Evolutionary conservation across 2,888 invertebrate genomes (phyloP).

Genomic region (Coecobrya sp.): DNA sequence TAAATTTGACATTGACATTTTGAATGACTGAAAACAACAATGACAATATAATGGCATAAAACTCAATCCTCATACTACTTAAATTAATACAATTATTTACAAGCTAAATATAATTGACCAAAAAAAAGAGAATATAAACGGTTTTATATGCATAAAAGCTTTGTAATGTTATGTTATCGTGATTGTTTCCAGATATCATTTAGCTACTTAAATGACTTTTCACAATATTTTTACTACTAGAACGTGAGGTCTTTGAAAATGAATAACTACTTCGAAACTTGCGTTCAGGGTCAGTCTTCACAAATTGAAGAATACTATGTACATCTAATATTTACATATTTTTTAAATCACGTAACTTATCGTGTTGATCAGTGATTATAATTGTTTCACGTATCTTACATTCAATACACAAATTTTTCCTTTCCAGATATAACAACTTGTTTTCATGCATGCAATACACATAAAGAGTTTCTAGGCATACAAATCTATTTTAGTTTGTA

Average conservation of each 20-base stretch:
- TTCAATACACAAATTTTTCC: too few relatives aligned
- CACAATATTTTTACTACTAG: neutral
- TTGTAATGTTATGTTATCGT: neutral
- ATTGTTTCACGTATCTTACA: neutral
- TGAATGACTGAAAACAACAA: constrained; percentile 52
- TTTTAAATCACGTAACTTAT: neutral
- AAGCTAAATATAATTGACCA: constrained; percentile 13
- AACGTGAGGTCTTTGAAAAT: neutral
- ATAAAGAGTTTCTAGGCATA: too few relatives aligned
- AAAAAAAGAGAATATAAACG: constrained; percentile 31
- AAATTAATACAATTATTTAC: constrained; percentile 18
- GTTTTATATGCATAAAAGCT: neutral
- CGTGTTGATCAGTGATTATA: too few relatives aligned
- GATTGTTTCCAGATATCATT: neutral
- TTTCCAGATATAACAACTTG: neutral
- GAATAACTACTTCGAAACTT: constrained; percentile 16
- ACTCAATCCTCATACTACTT: neutral
- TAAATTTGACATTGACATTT: constrained; percentile 24
- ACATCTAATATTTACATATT: constrained; percentile 13
- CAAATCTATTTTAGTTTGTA: neutral
- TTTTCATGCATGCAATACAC: neutral
- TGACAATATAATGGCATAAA: constrained; percentile 35
- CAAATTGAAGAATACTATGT: constrained; percentile 50
- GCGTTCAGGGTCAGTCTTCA: constrained; percentile 57
- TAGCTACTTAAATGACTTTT: constrained; percentile 22